Percentiles rank a stretch among this genome's conserved stretches.
Evolutionary conservation across 2,888 invertebrate species (phyloP).

Genomic region (Therioaphis trifolii): DNA sequence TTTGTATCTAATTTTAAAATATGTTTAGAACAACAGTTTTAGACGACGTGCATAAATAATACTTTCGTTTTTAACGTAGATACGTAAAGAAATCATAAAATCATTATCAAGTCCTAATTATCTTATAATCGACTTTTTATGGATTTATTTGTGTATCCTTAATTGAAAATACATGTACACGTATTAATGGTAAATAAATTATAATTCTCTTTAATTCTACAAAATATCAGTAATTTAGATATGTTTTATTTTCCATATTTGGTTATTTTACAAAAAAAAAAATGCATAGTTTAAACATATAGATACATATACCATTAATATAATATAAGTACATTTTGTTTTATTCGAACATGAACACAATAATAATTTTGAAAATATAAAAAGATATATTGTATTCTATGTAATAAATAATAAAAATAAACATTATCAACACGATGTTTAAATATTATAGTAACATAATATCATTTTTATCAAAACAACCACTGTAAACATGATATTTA

Average conservation of each 20-base stretch:
- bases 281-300: background rate
- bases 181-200: constrained; percentile 5
- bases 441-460: background rate
- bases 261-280: background rate
- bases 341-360: background rate
- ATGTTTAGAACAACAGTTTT: no score
- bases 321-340: no score
- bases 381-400: background rate
- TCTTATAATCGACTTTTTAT: background rate
- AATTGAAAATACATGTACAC: background rate
- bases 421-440: background rate
- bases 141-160: background rate
- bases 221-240: background rate
- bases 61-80: no score
- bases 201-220: background rate
- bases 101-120: background rate
- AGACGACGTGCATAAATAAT: no score
- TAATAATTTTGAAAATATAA: background rate
- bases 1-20: no score
- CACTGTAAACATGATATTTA: background rate
- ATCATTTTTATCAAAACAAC: background rate
- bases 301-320: background rate
- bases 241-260: constrained; percentile 16
- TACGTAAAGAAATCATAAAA: constrained; percentile 12
- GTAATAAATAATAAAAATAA: constrained; percentile 3